Evolutionary conservation across 2,113 vertebrate species (phyloP).

Genomic region (Pipra filicauda): DNA sequence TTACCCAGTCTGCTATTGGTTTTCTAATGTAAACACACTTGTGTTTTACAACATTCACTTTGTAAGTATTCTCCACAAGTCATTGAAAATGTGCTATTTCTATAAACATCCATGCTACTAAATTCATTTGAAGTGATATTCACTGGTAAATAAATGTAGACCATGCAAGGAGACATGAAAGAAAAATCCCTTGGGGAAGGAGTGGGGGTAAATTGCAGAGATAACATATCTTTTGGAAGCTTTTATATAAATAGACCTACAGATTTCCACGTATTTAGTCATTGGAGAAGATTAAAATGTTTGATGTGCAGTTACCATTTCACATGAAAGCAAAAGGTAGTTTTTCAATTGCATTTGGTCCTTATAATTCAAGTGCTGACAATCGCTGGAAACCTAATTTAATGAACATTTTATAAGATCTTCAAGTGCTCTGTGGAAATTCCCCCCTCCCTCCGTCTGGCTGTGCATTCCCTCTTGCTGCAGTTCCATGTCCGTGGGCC

Average conservation of each 20-base stretch:
- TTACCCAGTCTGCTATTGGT: constrained; percentile 38
- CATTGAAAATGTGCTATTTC: constrained; percentile 57
- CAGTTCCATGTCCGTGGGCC: not conserved
- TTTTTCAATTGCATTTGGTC: constrained; percentile 39
- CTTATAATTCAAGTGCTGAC: constrained; percentile 42
- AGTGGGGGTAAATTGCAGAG: constrained; percentile 46
- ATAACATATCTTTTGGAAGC: constrained; percentile 63
- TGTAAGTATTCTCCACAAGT: constrained; percentile 48
- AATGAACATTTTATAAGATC: constrained; percentile 19
- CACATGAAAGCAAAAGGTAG: constrained; percentile 55
- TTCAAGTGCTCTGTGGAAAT: constrained; percentile 22
- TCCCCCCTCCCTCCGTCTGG: not conserved
- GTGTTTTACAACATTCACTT: constrained; percentile 57
- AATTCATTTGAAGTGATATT: constrained; percentile 61
- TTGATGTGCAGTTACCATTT: constrained; percentile 52
- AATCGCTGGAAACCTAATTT: constrained; percentile 7
- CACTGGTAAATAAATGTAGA: constrained; percentile 54
- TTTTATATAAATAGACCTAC: constrained; percentile 57
- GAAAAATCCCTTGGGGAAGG: constrained; percentile 52
- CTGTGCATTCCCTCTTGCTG: not conserved
- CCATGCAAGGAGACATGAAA: constrained; percentile 45
- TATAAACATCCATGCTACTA: constrained; percentile 50
- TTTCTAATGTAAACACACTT: constrained; percentile 44
- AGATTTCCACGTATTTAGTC: constrained; percentile 55
- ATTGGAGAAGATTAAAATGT: constrained; percentile 33